These are phyloP conservation scores for Taurulus bubalis DNA, from an alignment of 2,113 vertebrate genomes.

Conservation along the genomic window DNA sequence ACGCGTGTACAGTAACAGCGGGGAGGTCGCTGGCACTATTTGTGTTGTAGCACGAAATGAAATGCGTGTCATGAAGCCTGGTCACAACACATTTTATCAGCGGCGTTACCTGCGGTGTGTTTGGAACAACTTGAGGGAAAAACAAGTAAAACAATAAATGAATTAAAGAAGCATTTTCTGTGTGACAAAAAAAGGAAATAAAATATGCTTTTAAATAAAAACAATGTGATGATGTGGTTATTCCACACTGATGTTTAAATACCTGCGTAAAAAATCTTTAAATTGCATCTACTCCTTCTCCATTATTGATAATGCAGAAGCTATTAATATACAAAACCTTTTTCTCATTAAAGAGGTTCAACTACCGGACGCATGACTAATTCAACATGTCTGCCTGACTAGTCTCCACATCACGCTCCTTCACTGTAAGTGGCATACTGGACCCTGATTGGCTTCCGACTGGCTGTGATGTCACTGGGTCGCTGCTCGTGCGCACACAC, in stretches of 20 bases:
- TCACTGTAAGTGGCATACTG: not conserved
- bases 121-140: not conserved
- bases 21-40: slow-evolving; percentile 15
- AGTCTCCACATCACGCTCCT: not conserved
- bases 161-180: not conserved
- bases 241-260: not conserved
- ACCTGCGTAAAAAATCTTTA: not conserved
- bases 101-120: not conserved
- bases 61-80: not conserved
- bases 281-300: not conserved
- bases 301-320: not conserved
- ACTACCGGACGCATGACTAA: not conserved
- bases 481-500: not conserved
- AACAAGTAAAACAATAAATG: no score
- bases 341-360: not conserved
- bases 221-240: not conserved
- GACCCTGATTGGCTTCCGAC: not conserved
- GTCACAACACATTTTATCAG: not conserved
- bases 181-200: not conserved
- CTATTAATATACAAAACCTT: not conserved
- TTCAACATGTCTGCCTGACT: not conserved
- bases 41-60: not conserved
- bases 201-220: not conserved
- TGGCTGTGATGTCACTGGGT: not conserved
- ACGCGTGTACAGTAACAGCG: slow-evolving; percentile 34